phyloP scores from a whole-genome alignment of 2,888 invertebrate species.

The Empis livida region DNA sequence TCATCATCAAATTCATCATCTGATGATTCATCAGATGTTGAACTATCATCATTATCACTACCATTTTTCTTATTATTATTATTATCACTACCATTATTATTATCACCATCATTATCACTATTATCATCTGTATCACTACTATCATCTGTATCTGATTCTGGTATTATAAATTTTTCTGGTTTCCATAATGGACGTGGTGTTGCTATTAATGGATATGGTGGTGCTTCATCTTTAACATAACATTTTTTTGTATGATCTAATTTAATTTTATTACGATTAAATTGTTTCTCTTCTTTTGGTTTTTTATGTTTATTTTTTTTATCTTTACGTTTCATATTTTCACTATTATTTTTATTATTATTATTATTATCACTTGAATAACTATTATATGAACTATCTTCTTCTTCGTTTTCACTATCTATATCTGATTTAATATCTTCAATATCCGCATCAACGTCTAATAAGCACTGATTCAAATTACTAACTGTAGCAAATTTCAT shows the following conservation, averaged over 20 bases:
- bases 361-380: slow-evolving; percentile 28
- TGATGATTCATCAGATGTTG: not conserved
- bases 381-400: slow-evolving; percentile 25
- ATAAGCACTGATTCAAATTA: slow-evolving; percentile 36
- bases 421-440: slow-evolving; percentile 33
- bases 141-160: slow-evolving; percentile 37
- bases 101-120: slow-evolving; percentile 30
- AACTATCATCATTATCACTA: slow-evolving; percentile 13
- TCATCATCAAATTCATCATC: slow-evolving; percentile 24
- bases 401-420: slow-evolving; percentile 21
- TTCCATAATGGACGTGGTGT: slow-evolving; percentile 46
- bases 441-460: slow-evolving; percentile 35
- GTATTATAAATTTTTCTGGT: slow-evolving; percentile 38
- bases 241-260: slow-evolving; percentile 33
- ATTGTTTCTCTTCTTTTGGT: slow-evolving; percentile 26
- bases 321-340: slow-evolving; percentile 33
- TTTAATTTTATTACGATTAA: slow-evolving; percentile 36
- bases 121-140: slow-evolving; percentile 31
- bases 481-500: slow-evolving; percentile 37
- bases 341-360: slow-evolving; percentile 26
- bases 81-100: slow-evolving; percentile 15
- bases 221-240: slow-evolving; percentile 42
- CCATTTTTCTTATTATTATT: too few relatives aligned
- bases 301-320: slow-evolving; percentile 26
- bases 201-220: slow-evolving; percentile 43